Conservation (phyloP, 2,797 vertebrate species). For the Aldrovandia affinis region DNA sequence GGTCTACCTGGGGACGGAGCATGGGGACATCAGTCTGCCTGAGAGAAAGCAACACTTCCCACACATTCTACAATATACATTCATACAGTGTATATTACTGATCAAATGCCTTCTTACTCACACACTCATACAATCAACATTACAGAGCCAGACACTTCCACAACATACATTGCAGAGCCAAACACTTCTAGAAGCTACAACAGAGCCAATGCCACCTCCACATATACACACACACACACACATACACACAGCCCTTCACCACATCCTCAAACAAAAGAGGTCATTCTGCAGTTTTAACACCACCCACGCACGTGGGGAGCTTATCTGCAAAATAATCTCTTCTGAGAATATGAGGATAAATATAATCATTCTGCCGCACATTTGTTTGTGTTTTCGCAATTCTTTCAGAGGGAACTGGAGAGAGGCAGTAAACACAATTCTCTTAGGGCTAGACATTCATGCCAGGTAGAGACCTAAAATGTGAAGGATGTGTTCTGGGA, state of each 20-base stretch:
- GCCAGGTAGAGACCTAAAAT: not conserved
- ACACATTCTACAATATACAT: not conserved
- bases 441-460: not conserved
- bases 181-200: too few species aligned
- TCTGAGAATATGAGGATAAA: not conserved
- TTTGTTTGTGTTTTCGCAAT: not conserved
- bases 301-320: not conserved
- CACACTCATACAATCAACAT: too few species aligned
- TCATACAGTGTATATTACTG: not conserved
- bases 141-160: not conserved
- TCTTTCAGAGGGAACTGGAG: not conserved
- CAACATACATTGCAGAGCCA: not conserved
- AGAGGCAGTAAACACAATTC: not conserved
- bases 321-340: not conserved
- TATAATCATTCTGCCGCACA: not conserved
- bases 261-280: not conserved
- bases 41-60: conserved; percentile 8
- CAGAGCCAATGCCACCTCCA: not conserved
- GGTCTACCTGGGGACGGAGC: conserved; percentile 80
- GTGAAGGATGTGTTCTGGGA: not conserved
- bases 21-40: conserved; percentile 67
- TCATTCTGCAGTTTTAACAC: not conserved
- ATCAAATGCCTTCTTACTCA: too few species aligned
- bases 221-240: not conserved
- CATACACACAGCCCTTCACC: not conserved